phyloP scores from a whole-genome alignment of 2,888 invertebrate genomes.

The Melieria picta region DNA sequence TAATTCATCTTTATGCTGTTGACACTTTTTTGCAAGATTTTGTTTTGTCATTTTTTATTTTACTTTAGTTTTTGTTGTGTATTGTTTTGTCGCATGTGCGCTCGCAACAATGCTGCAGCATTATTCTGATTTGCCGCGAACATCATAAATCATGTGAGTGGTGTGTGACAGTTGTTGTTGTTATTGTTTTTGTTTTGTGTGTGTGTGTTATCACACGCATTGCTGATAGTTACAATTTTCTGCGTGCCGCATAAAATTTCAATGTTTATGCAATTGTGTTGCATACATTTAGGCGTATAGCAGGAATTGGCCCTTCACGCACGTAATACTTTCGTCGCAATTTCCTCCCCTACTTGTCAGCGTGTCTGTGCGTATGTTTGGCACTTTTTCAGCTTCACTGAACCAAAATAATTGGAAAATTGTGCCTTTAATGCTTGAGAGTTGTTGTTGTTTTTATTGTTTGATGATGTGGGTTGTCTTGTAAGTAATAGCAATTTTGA shows the following conservation, averaged over 20 bases:
- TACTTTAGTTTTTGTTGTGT: not conserved
- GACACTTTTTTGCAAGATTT: not conserved
- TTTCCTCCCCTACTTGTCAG: not conserved
- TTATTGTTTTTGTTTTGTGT: not conserved
- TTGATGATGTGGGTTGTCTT: no score
- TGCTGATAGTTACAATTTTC: no score
- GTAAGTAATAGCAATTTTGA: no score
- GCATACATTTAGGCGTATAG: slow-evolving; percentile 27
- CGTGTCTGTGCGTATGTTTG: not conserved
- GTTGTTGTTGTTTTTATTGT: no score
- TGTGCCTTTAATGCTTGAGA: no score
- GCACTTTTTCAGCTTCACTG: slow-evolving; percentile 39
- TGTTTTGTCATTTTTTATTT: not conserved
- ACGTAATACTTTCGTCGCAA: not conserved
- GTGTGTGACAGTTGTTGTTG: slow-evolving; percentile 5
- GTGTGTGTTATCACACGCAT: no score
- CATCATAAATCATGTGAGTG: slow-evolving; percentile 23
- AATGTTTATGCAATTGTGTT: slow-evolving; percentile 17
- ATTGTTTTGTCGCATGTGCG: not conserved
- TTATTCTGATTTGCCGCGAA: slow-evolving; percentile 12
- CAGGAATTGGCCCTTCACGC: slow-evolving; percentile 1
- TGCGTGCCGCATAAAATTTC: slow-evolving; percentile 1
- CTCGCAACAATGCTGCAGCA: slow-evolving; percentile 18
- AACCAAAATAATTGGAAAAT: slow-evolving; percentile 40
- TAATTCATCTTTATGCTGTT: slow-evolving; percentile 17